Evolutionary conservation across 2,113 vertebrate species (phyloP).

Genomic region (Nanorana parkeri): DNA sequence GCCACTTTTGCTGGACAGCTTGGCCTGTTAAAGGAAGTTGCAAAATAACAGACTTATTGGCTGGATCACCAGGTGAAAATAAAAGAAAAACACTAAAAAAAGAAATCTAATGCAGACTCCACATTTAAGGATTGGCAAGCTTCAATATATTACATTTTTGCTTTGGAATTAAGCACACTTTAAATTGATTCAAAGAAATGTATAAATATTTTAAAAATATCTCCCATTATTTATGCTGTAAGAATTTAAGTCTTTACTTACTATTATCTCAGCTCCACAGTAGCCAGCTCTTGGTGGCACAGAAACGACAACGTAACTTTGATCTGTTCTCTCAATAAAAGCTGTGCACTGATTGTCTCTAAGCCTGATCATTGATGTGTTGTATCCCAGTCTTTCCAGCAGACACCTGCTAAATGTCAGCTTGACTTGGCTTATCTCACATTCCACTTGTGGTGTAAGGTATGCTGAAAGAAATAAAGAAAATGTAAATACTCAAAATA

Average conservation of each 20-base stretch:
- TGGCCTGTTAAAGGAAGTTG: too few relatives aligned
- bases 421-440: not conserved
- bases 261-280: not conserved
- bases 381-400: not conserved
- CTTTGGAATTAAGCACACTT: too few relatives aligned
- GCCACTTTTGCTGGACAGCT: too few relatives aligned
- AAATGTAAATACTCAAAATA: too few relatives aligned
- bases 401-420: not conserved
- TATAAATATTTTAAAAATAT: too few relatives aligned
- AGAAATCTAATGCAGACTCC: too few relatives aligned
- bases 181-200: too few relatives aligned
- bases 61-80: too few relatives aligned
- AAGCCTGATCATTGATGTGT: not conserved
- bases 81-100: too few relatives aligned
- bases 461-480: not conserved
- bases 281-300: not conserved
- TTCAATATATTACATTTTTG: too few relatives aligned
- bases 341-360: not conserved
- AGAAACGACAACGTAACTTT: not conserved
- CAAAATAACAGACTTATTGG: too few relatives aligned
- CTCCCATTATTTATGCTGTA: not conserved
- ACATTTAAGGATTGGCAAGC: too few relatives aligned
- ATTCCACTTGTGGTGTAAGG: not conserved
- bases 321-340: not conserved
- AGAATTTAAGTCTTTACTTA: not conserved